Percentiles rank a stretch among this genome's conserved stretches.
These are phyloP conservation scores for Ictalurus punctatus DNA, from an alignment of 2,113 vertebrate genomes.

Conservation along the genomic window DNA sequence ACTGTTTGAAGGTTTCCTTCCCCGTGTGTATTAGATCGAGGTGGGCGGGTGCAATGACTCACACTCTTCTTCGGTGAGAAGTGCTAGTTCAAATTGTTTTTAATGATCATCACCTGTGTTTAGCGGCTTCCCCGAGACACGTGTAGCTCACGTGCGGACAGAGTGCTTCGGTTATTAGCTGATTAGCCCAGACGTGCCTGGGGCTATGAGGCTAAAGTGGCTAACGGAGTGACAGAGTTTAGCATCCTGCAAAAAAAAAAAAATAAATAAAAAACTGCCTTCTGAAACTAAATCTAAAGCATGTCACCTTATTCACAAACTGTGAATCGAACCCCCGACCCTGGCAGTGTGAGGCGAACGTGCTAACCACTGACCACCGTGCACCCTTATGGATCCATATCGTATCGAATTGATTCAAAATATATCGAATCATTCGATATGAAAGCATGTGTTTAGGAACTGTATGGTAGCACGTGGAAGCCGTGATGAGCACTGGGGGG, in stretches of 20 bases:
- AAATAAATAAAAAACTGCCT: background rate
- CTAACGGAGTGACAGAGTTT: background rate
- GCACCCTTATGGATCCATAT: too few relatives aligned
- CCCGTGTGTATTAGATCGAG: constrained; percentile 28
- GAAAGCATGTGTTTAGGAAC: too few relatives aligned
- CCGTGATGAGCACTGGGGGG: too few relatives aligned
- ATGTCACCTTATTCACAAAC: background rate
- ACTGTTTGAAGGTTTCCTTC: constrained; percentile 53
- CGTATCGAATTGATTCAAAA: too few relatives aligned
- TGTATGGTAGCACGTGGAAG: too few relatives aligned
- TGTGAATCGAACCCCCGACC: background rate
- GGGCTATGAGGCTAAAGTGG: background rate
- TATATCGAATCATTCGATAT: too few relatives aligned
- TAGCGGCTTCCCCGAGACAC: background rate
- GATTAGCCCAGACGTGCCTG: background rate
- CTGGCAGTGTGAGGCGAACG: too few relatives aligned
- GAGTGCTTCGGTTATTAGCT: background rate
- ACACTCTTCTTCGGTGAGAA: constrained; percentile 9
- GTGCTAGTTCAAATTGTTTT: constrained; percentile 15
- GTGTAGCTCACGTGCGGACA: background rate
- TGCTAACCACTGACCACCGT: too few relatives aligned
- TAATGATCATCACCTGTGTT: background rate
- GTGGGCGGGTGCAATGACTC: constrained; percentile 40
- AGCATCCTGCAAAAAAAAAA: background rate
- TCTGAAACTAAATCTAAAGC: background rate